phyloP scores from a whole-genome alignment of 2,113 vertebrate species.

The Neofelis nebulosa region DNA sequence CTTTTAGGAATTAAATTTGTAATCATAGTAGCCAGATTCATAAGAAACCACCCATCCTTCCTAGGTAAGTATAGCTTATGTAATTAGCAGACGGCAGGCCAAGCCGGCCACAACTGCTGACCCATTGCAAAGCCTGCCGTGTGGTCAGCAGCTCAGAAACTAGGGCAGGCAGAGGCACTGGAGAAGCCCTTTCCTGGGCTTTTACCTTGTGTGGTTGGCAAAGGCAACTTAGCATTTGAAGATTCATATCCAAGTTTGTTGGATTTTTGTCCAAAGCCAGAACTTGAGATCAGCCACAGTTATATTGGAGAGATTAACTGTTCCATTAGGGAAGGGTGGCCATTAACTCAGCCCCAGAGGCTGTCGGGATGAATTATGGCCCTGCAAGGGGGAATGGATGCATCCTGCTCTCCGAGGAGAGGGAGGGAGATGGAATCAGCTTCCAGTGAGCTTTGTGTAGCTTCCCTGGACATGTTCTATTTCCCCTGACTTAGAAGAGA shows the following conservation, averaged over 20 bases:
- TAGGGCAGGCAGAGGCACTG: background rate
- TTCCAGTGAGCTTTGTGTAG: background rate
- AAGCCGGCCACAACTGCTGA: constrained; percentile 56
- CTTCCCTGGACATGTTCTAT: background rate
- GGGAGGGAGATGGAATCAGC: background rate
- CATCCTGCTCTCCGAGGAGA: background rate
- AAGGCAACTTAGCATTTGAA: background rate
- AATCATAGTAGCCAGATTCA: constrained; percentile 38
- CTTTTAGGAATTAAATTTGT: constrained; percentile 67
- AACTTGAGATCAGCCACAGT: constrained; percentile 20
- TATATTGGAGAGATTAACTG: constrained; percentile 9
- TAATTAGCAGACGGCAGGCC: constrained; percentile 45
- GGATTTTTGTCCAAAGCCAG: constrained; percentile 25
- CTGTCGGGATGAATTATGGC: background rate
- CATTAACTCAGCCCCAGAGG: background rate
- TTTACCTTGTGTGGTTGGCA: background rate
- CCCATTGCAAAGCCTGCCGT: constrained; percentile 11
- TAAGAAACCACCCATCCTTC: constrained; percentile 40
- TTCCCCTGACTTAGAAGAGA: background rate
- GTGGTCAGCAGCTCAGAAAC: constrained; percentile 40
- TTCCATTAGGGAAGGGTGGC: background rate
- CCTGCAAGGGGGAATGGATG: background rate
- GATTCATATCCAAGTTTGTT: background rate
- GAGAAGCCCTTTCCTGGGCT: background rate
- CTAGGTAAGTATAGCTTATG: constrained; percentile 71